Evolutionary conservation across 2,888 invertebrate species (phyloP), one percentile per base, ranked within the genome.

Genomic region (Stomorhina lunata): DNA sequence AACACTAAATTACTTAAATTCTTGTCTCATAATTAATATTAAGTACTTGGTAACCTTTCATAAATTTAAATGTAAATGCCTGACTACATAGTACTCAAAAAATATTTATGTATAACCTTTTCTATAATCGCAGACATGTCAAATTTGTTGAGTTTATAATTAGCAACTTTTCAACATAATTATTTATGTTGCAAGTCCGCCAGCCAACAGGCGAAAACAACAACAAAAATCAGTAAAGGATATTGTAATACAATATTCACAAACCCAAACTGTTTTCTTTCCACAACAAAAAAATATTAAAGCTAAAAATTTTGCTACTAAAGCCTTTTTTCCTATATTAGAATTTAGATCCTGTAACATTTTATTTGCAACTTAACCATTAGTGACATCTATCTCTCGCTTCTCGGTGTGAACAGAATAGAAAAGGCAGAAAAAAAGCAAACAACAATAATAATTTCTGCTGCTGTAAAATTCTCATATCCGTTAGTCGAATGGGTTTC

Each of bases 401-500:
- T 59, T 9, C 27, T 32, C 53, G 25, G 10, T 22, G 20, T 43
- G 43, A 7, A 6, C n/a, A 2, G 7, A 4, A 4, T 10, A 3
- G 37, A n/a, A 10, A 7, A 4, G 12, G 37, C 25, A 10, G 7
- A 55, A 27, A 75, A 61, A 40, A 34, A 32, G 27, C n/a, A n/a
- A n/a, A n/a, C n/a, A n/a, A n/a, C n/a, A 73, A 73, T 37, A 72
- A 66, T 68, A 61, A 81, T 50, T 84, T 84, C 59, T 55, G 37
- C 72, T 61, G 25, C 57, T 71, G 77, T 63, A 77, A 79, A 84
- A 87, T 87, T 88, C 86, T 89, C 88, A 89, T 89, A 89, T 89
- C 89, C 89, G 89, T 37, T 72, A 37, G 75, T 82, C 75, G 86
- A 86, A 87, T 83, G 68, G 78, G 32, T 77, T 84, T 80, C 78